Base-by-base conservation (phyloP, 2,113 vertebrate genomes). In the Chrysochloris asiatica region DNA sequence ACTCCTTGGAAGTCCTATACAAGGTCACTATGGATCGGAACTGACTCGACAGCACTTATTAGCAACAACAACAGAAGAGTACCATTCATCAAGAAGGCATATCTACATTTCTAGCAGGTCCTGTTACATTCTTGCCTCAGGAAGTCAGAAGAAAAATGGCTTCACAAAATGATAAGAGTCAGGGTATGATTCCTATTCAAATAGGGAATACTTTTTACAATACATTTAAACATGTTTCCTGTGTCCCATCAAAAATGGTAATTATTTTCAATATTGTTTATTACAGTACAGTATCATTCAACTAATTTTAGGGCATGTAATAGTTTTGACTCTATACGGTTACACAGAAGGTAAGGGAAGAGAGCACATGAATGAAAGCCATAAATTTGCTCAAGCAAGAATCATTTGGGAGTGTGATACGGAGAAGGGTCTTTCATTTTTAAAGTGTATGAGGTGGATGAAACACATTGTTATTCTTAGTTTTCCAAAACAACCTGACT, bases 401-500 rank as follows among this genome's bases (percentile, higher is more conserved):
- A 28, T 72, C 48, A 72, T 14, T 63, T 47, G 73, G 17, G 6
- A 92, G 36, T 26, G 45, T 63, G 16, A 63, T 13, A 13, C 38
- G 33, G n/a, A 91, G 36, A 22, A 89, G 17, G 10, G 16, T 1
- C 7, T 81, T 26, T 13, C 33, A 45, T 54, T 72, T 89, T 93
- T 90, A 41, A 36, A 72, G 5, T 83, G 82, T 79, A 41, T 91
- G 75, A 79, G 81, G 71, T 90, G 0, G 72, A 76, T 28, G 71
- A 78, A 96, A 17, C 54, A 83, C 72, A 92, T 85, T 83, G 84
- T 63, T 95, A 88, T 65, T 61, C 54, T 19, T 52, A 65, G 93
- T 97, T 96, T 91, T 96, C 86, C 86, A 41, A 67, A 95, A 75
- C 41, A 95, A 93, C 24, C n/a, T 91, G 92, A 91, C 86, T 93